These are phyloP conservation scores for Cosmia pyralina DNA, from an alignment of 2,888 invertebrate species.

Conservation along the genomic window DNA sequence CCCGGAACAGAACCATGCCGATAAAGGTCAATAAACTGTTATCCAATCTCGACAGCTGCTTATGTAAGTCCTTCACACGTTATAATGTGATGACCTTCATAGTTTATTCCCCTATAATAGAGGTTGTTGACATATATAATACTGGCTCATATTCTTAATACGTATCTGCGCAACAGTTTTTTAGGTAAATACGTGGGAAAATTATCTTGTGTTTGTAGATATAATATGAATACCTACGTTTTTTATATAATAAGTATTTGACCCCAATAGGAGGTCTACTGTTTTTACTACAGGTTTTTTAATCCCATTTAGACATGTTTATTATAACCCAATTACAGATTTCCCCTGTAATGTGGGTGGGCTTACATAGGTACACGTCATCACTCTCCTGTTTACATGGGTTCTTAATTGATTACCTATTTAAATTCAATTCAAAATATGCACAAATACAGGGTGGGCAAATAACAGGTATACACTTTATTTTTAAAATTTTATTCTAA, in stretches of 20 bases:
- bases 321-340: not conserved
- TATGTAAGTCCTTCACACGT: conserved; percentile 81
- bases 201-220: conserved; percentile 15
- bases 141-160: conserved; percentile 59
- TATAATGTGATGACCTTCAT: conserved; percentile 82
- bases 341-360: not conserved
- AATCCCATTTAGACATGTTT: not conserved
- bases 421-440: not conserved
- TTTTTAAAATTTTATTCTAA: too few relatives aligned
- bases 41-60: conserved; percentile 77
- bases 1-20: conserved; percentile 82
- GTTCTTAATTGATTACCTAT: not conserved
- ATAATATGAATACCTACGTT: conserved; percentile 3
- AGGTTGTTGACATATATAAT: conserved; percentile 62
- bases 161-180: conserved; percentile 29
- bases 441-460: not conserved
- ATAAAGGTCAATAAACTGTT: conserved; percentile 80
- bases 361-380: not conserved
- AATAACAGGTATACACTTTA: too few relatives aligned
- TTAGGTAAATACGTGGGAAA: conserved; percentile 24
- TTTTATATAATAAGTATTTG: conserved; percentile 23
- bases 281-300: not conserved
- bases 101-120: conserved; percentile 76
- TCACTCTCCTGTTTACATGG: not conserved
- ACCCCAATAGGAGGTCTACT: conserved; percentile 13